Conservation (phyloP, 2,888 invertebrate species). For the Protonemura montana region DNA sequence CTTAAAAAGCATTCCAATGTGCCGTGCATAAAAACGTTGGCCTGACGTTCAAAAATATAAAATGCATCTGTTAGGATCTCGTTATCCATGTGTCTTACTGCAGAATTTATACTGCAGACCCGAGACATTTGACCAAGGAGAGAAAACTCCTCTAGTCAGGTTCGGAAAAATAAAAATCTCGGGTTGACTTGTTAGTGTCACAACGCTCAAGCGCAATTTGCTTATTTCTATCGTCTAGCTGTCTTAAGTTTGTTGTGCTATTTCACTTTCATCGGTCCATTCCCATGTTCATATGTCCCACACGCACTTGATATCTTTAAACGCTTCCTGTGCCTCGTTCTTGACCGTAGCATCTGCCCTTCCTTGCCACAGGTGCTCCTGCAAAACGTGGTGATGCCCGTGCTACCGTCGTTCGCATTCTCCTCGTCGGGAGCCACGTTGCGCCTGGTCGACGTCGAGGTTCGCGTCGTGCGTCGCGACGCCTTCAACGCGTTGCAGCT, state of each 20-base stretch:
- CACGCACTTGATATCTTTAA: no score
- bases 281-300: no score
- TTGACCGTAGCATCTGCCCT: no score
- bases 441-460: slow-evolving; percentile 59
- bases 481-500: slow-evolving; percentile 75
- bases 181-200: no score
- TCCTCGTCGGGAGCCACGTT: slow-evolving; percentile 71
- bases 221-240: no score
- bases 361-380: slow-evolving; percentile 66
- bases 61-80: background rate
- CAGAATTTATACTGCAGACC: background rate
- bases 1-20: background rate
- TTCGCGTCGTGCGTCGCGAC: slow-evolving; percentile 66
- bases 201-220: no score
- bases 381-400: slow-evolving; percentile 66
- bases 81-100: background rate
- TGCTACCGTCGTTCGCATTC: slow-evolving; percentile 69
- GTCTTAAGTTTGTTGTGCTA: no score
- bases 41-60: background rate
- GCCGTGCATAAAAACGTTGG: background rate
- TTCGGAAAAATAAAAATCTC: no score
- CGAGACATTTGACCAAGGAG: no score
- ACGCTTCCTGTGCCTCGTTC: no score
- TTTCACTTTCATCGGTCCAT: no score
- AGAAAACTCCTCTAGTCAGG: no score